Base-by-base conservation (phyloP, 2,888 invertebrate species). In the Pheosia gnoma region DNA sequence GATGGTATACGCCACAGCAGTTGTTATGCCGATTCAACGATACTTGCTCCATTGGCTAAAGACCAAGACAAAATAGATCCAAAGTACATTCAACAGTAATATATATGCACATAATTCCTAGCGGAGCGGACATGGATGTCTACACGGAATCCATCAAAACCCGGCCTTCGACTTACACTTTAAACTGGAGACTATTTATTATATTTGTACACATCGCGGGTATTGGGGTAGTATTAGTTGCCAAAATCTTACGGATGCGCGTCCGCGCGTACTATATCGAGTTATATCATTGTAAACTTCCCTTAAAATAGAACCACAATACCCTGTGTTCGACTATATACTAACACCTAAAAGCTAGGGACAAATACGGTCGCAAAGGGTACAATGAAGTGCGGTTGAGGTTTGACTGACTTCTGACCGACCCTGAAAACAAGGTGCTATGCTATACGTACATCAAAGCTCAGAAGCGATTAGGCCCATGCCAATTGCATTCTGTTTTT, bases 261-360 rank as follows among this genome's bases (percentile, higher is more conserved):
- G 79, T 80, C 72, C 71, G 81, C 85, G 82, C 86, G 86, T 88
- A 88, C 87, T 75, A 81, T 82, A 86, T 86, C 89, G 85, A 88
- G 82, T 84, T 87, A 89, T 84, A 55, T 55, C 81, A 78, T 75
- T 81, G 82, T 87, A 88, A 90, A 84, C 89, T 80, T 89, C 87
- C 89, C 83, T 78, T 89, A 91, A 92, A 91, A 93, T 92, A 93
- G 91, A 91, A 93, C 93, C 93, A 87, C 93, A 93, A 93, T 93
- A 93, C 93, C 93, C 93, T 93, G 93, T 91, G 92, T 85, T 91
- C 84, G 85, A 89, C 79, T 87, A 87, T 91, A 88, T 87, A 84
- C 92, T 93, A 93, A 88, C 82, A 89, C 86, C 89, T 93, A 92
- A 82, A 84, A 88, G 87, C 93, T 93, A 93, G 90, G 90, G 92